These are phyloP conservation scores for Zoanthus gigantus DNA, from an alignment of 92 coral and sea anemone genomes.

Conservation along the genomic window DNA sequence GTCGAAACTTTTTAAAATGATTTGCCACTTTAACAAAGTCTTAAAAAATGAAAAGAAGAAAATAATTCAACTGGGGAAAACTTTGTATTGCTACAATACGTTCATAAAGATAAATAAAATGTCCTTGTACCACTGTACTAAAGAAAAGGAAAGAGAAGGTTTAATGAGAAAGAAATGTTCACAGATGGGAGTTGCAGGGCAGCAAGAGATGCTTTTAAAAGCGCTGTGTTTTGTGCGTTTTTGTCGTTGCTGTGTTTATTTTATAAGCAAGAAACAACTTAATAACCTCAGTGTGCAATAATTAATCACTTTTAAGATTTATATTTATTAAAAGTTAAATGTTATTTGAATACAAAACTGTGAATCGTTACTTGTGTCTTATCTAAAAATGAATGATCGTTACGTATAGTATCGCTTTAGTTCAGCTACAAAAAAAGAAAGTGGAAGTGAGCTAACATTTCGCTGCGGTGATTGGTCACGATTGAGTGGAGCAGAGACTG, in stretches of 20 bases:
- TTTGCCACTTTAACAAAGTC: too few relatives aligned
- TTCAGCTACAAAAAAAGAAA: constrained; percentile 7
- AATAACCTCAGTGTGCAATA: not conserved
- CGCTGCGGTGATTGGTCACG: constrained; percentile 50
- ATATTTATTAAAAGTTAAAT: not conserved
- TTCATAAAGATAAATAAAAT: not conserved
- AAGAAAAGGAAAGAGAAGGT: not conserved
- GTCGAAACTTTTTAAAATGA: too few relatives aligned
- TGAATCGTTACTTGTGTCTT: not conserved
- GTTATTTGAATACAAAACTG: not conserved
- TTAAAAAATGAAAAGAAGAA: not conserved
- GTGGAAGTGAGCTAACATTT: constrained; percentile 45
- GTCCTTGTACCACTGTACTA: not conserved
- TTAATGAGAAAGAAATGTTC: too few relatives aligned
- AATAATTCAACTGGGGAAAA: not conserved
- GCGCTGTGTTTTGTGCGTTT: not conserved
- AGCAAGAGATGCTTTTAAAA: not conserved
- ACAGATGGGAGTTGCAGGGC: not conserved
- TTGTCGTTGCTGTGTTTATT: not conserved
- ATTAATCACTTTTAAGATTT: not conserved
- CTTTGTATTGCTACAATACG: not conserved
- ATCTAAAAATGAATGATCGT: not conserved
- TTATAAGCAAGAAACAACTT: not conserved
- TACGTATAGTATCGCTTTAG: constrained; percentile 20
- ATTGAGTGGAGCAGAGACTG: constrained; percentile 50